Base-by-base conservation (phyloP, 2,113 vertebrate species). In the Ceyx melanurus region DNA sequence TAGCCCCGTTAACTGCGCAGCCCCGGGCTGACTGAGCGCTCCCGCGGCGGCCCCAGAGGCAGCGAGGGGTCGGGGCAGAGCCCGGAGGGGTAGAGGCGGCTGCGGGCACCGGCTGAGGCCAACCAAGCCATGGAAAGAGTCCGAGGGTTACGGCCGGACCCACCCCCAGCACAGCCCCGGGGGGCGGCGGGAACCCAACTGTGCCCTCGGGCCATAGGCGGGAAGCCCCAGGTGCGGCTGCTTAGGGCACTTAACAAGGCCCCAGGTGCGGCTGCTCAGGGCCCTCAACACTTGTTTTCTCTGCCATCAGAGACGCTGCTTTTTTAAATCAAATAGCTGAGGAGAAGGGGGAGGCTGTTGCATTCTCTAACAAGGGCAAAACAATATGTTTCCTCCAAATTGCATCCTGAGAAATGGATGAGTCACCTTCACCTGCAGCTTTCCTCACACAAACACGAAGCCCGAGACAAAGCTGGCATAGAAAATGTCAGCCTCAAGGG, bases 401-500 rank as follows among this genome's bases (percentile, higher is more conserved):
- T 57, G 21, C 28, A 6, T 51, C 75, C 29, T 62, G 37, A 77
- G 65, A 62, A 82, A 70, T 40, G 43, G 26, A 50, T 92, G 40
- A 72, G 60, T 92, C 51, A n/a, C 75, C 58, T 85, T 72, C 3
- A 2, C 23, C 78, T 31, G 15, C 54, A 79, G 46, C 84, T 56
- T 87, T 82, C 15, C 33, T 70, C 28, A 64, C 23, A 80, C 56
- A 86, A 61, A 6, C 6, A 25, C 68, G 51, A 43, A 87, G 62
- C 18, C 12, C 0, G 0, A 91, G 22, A 70, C 18, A 35, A 28
- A 84, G 29, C 18, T 0, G 1, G 31, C 20, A 35, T 5, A 37
- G 46, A 87, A 28, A 87, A 80, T 42, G 82, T 82, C 92, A 91
- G 33, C 51, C 60, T n/a, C 26, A 77, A 89, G 26, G 51, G 46